Percentiles rank a stretch among this genome's conserved stretches.
Conservation (phyloP, 2,888 invertebrate genomes). For the Himalopsyche anomala region DNA sequence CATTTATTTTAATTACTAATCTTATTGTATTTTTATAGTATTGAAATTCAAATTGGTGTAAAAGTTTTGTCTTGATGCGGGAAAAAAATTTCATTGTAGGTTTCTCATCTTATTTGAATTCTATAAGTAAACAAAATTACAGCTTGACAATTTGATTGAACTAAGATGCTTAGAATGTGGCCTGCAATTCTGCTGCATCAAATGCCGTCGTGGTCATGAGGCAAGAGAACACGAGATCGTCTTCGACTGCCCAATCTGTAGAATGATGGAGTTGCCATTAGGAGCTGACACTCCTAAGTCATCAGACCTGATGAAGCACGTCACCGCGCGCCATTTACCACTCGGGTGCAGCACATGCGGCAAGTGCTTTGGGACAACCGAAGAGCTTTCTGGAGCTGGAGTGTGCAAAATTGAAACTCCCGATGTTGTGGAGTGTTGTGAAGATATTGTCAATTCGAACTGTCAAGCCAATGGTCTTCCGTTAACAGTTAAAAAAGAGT, state of each 20-base stretch:
- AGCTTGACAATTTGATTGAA: conserved; percentile 67
- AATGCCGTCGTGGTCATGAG: conserved; percentile 74
- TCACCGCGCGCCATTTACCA: conserved; percentile 71
- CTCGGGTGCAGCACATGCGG: conserved; percentile 73
- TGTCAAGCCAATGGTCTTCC: background rate
- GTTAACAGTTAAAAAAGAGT: background rate
- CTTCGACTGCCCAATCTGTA: conserved; percentile 74
- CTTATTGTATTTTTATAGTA: too few species aligned
- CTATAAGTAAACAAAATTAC: background rate
- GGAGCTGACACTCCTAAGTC: conserved; percentile 68
- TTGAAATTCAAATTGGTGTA: too few species aligned
- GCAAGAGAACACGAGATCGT: conserved; percentile 70
- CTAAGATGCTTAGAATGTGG: conserved; percentile 73
- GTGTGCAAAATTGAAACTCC: conserved; percentile 9
- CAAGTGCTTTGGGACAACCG: conserved; percentile 68
- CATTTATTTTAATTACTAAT: too few species aligned
- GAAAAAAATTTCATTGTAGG: too few species aligned
- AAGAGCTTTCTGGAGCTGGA: conserved; percentile 46
- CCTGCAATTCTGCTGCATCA: conserved; percentile 72
- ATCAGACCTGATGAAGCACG: conserved; percentile 70
- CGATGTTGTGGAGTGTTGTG: background rate
- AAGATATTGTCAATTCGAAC: background rate
- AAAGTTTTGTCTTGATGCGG: too few species aligned
- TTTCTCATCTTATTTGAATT: too few species aligned
- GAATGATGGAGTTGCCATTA: conserved; percentile 72